Conservation (phyloP, 1,140 invertebrate genomes). For the Diabrotica undecimpunctata region DNA sequence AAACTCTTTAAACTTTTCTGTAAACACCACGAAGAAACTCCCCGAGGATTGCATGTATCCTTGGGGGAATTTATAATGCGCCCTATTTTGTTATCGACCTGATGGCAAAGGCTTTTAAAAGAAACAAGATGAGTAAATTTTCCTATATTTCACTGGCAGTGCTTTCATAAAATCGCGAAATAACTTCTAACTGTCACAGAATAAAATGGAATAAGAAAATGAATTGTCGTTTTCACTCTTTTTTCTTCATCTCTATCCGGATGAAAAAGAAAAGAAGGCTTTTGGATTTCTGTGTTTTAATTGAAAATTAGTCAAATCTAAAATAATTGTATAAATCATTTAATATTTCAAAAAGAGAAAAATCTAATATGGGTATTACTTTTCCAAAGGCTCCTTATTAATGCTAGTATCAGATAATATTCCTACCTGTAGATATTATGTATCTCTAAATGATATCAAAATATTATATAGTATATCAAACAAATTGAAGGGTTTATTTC, state of each 20-base stretch:
- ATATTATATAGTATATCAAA: no score
- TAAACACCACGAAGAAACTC: no score
- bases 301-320: not conserved
- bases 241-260: conserved; percentile 3
- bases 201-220: conserved; percentile 14
- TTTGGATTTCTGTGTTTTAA: not conserved
- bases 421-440: no score
- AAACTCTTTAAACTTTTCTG: no score
- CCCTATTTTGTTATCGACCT: conserved; percentile 8
- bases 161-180: conserved; percentile 7
- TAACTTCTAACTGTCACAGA: conserved; percentile 7
- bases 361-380: no score
- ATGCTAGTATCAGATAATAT: no score
- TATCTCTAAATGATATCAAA: no score
- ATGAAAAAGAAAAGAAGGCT: not conserved
- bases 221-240: conserved; percentile 14
- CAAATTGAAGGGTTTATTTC: no score
- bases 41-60: no score
- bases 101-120: conserved; percentile 5
- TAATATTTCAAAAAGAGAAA: no score
- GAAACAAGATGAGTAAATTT: conserved; percentile 14
- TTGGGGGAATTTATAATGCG: not conserved
- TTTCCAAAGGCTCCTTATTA: no score
- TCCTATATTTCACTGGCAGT: conserved; percentile 5
- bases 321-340: no score